Evolutionary conservation across 1,140 invertebrate species (phyloP).

Genomic region (Brachionus asplanchnoidis): DNA sequence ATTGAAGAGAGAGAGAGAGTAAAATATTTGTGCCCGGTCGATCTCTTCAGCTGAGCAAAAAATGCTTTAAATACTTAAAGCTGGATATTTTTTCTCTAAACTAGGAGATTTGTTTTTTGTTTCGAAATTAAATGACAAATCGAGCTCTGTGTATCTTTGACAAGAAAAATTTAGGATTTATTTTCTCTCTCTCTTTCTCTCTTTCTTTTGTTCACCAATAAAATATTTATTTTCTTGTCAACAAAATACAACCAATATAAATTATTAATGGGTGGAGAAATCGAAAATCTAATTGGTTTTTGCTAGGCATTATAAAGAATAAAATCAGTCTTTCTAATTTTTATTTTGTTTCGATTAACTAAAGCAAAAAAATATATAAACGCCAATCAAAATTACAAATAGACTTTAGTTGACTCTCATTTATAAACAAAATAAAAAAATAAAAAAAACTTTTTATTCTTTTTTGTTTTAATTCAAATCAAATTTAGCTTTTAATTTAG

Average conservation of each 20-base stretch:
- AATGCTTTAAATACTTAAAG: background rate
- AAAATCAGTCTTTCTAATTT: background rate
- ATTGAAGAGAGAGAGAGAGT: background rate
- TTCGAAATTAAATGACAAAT: background rate
- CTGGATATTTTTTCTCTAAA: background rate
- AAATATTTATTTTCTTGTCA: conserved; percentile 21
- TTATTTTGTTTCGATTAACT: background rate
- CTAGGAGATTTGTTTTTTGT: background rate
- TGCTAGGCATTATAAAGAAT: background rate
- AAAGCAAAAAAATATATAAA: background rate
- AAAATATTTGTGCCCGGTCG: background rate
- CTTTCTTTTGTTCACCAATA: background rate
- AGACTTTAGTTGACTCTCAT: background rate
- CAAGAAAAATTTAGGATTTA: background rate
- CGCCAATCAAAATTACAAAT: background rate
- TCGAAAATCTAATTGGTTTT: conserved; percentile 27
- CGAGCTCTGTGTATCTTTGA: background rate
- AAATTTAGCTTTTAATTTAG: background rate
- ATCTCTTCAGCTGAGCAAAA: background rate
- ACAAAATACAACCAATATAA: background rate
- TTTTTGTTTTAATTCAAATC: background rate
- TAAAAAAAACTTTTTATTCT: background rate
- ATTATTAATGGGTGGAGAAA: conserved; percentile 34
- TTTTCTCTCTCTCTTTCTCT: background rate
- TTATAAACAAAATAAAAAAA: conserved; percentile 1